These are phyloP conservation scores for Lepus townsendii DNA, from an alignment of 2,797 vertebrate genomes.

Conservation along the genomic window DNA sequence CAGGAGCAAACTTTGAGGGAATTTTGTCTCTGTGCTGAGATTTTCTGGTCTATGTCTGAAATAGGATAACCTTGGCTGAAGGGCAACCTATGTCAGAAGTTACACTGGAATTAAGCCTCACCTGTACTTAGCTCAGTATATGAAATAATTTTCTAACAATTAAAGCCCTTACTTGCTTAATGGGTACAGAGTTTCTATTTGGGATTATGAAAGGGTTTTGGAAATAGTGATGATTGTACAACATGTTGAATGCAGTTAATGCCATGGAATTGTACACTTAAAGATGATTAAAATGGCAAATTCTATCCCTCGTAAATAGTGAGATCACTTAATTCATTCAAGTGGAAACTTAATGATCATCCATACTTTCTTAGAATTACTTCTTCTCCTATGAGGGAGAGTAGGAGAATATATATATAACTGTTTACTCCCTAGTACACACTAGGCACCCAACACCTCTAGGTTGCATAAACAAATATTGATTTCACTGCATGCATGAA, in stretches of 20 bases:
- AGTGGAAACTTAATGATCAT: neutral
- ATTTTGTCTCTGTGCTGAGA: conserved; percentile 46
- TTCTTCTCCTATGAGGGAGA: neutral
- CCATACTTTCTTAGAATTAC: neutral
- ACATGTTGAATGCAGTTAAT: no score
- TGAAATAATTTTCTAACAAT: conserved; percentile 50
- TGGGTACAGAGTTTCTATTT: no score
- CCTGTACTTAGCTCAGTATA: conserved; percentile 38
- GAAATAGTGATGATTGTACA: no score
- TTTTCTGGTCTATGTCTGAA: conserved; percentile 44
- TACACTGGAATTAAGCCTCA: conserved; percentile 36
- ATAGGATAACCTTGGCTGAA: conserved; percentile 43
- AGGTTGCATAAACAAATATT: conserved; percentile 30
- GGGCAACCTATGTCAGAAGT: conserved; percentile 52
- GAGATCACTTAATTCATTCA: neutral
- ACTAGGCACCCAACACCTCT: neutral
- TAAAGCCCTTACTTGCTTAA: neutral
- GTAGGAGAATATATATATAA: neutral
- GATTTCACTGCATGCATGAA: conserved; percentile 21
- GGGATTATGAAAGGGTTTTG: no score
- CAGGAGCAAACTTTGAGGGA: conserved; percentile 26
- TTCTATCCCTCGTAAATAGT: neutral
- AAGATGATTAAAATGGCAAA: no score
- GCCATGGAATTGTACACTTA: no score
- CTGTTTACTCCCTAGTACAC: neutral